Percentiles rank a stretch among this genome's conserved stretches.
Evolutionary conservation across 2,888 invertebrate species (phyloP).

Genomic region (Helobdella robusta): DNA sequence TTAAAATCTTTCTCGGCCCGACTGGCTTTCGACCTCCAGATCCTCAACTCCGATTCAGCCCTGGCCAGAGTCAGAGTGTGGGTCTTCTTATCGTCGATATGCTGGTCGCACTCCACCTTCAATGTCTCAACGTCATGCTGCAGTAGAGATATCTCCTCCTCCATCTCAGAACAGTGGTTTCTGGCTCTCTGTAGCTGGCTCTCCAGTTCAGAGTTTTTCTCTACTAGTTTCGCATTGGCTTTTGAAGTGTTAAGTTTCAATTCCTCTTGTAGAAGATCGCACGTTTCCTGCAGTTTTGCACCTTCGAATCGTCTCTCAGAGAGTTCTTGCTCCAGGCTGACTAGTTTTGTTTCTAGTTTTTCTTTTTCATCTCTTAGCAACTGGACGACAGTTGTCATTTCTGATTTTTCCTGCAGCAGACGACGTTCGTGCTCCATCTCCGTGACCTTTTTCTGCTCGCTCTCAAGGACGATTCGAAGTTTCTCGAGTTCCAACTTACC

Average conservation of each 20-base stretch:
- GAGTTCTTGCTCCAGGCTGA: conserved; percentile 53
- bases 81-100: conserved; percentile 67
- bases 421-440: conserved; percentile 57
- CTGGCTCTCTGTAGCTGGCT: conserved; percentile 5
- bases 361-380: conserved; percentile 61
- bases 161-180: conserved; percentile 6
- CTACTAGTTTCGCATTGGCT: not conserved
- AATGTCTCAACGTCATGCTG: conserved; percentile 62
- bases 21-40: conserved; percentile 40
- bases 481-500: conserved; percentile 70
- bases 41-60: conserved; percentile 41
- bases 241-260: not conserved
- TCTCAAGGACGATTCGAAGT: conserved; percentile 67
- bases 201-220: conserved; percentile 14
- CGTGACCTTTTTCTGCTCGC: conserved; percentile 70
- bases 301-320: conserved; percentile 63
- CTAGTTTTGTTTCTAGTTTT: conserved; percentile 53
- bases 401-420: conserved; percentile 61
- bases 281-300: conserved; percentile 59
- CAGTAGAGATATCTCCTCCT: conserved; percentile 43
- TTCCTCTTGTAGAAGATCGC: conserved; percentile 58
- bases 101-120: conserved; percentile 66
- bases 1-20: conserved; percentile 30
- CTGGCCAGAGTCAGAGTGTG: conserved; percentile 56
- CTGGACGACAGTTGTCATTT: conserved; percentile 61